Evolutionary conservation across 1,140 invertebrate genomes (phyloP), one percentile per base, ranked within the genome.

Genomic region (Drepana arcuata): DNA sequence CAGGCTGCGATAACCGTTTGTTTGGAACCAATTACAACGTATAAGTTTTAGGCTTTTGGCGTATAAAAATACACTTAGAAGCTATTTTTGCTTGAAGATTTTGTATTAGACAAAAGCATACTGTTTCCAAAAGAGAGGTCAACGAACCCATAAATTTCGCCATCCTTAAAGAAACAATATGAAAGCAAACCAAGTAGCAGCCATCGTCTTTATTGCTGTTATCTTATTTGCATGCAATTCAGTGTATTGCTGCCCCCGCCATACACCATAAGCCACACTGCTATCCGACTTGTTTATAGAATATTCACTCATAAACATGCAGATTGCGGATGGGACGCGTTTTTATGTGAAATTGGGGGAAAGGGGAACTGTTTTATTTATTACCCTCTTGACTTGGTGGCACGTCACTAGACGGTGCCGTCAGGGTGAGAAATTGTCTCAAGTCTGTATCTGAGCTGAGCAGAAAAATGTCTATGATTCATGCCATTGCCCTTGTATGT

Each of bases 221-320:
- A 78, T 77, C 73, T 77, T 78, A 80, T 82, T 82, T 79, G 74
- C 78, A 82, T 82, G 58, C 71, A 78, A 82, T 82, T 69, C 59
- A 51, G 55, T 60, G 59, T 74, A 78, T 72, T 78, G 64, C 66
- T 71, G 61, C 61, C 61, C 54, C 62, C 53, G 53, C 38, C 52
- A 51, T 62, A 58, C 48, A 63, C 57, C 39, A 65, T 60, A 57
- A 61, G 52, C 60, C 54, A 49, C 49, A 57, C 49, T 53, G 59
- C 55, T 53, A 57, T 56, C 57, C 53, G 57, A 64, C 63, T 73
- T 78, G 71, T 79, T 79, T 75, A 82, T 82, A 79, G 73, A 82
- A 82, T 79, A 79, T 79, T 75, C 71, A 54, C 69, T 77, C 75
- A 82, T 82, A 82, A 82, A 82, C 78, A 78, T 82, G 78, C 69